Evolutionary conservation across 2,113 vertebrate genomes (phyloP).

Genomic region (Phrynosoma platyrhinos): DNA sequence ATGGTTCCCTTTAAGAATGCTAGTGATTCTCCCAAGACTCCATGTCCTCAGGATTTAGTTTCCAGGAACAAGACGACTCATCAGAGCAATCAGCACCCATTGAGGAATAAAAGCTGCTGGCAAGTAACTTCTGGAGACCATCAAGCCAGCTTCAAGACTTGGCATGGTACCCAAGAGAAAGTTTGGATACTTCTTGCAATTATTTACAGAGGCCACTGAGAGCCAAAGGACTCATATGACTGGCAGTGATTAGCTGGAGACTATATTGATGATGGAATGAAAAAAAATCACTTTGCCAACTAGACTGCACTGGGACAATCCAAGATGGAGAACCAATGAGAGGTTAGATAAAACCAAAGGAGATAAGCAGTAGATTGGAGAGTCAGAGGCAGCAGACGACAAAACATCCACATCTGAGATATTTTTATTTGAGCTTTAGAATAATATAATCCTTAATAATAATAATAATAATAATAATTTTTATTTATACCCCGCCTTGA

Average conservation of each 20-base stretch:
- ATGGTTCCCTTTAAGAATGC: not conserved
- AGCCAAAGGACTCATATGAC: slow-evolving; percentile 72
- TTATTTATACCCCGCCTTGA: no score
- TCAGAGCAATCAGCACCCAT: slow-evolving; percentile 59
- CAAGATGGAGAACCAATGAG: slow-evolving; percentile 46
- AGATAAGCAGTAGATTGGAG: slow-evolving; percentile 77
- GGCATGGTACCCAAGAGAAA: slow-evolving; percentile 8
- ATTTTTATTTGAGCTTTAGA: no score
- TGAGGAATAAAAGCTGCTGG: slow-evolving; percentile 25
- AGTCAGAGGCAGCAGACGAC: slow-evolving; percentile 53
- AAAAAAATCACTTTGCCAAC: slow-evolving; percentile 85
- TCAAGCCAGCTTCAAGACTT: not conserved
- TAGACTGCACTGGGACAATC: slow-evolving; percentile 80
- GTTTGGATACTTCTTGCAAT: slow-evolving; percentile 49
- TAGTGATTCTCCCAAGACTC: not conserved
- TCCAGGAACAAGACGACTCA: slow-evolving; percentile 41
- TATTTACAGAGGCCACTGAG: slow-evolving; percentile 73
- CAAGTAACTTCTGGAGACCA: slow-evolving; percentile 3
- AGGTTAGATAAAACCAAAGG: slow-evolving; percentile 82
- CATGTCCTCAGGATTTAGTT: not conserved
- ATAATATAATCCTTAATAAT: no score
- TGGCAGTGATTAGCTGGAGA: slow-evolving; percentile 81
- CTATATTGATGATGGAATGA: slow-evolving; percentile 87
- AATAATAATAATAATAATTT: no score
- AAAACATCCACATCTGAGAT: no score